Evolutionary conservation across 2,113 vertebrate genomes (phyloP).

Genomic region (Marmota flaviventris): DNA sequence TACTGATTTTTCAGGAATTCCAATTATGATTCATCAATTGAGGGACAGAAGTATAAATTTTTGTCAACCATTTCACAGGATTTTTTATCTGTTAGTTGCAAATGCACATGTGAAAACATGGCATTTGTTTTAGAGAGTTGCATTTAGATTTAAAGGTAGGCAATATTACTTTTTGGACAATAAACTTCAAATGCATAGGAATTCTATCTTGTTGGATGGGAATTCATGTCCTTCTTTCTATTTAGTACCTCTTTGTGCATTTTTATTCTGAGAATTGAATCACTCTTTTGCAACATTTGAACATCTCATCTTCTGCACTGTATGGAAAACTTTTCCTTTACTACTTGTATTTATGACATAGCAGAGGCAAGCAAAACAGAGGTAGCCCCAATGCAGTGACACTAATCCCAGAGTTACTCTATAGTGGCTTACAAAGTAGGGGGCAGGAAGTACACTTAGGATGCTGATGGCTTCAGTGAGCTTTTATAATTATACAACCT

Average conservation of each 20-base stretch:
- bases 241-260: neutral
- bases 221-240: neutral
- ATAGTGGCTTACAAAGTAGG: neutral
- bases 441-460: neutral
- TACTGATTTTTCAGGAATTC: neutral
- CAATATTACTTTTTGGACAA: neutral
- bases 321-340: neutral
- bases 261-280: too few species aligned
- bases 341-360: neutral
- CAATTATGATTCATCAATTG: neutral
- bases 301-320: neutral
- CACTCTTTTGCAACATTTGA: neutral
- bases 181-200: neutral
- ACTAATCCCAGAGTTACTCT: neutral
- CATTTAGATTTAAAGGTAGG: neutral
- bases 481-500: neutral
- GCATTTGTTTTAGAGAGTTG: neutral
- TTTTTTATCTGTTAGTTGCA: neutral
- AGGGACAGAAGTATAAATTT: neutral
- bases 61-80: neutral
- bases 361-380: neutral
- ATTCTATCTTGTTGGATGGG: neutral
- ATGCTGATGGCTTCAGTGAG: neutral
- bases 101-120: neutral
- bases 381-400: neutral